Evolutionary conservation across 2,113 vertebrate species (phyloP).

Genomic region (Aix galericulata): DNA sequence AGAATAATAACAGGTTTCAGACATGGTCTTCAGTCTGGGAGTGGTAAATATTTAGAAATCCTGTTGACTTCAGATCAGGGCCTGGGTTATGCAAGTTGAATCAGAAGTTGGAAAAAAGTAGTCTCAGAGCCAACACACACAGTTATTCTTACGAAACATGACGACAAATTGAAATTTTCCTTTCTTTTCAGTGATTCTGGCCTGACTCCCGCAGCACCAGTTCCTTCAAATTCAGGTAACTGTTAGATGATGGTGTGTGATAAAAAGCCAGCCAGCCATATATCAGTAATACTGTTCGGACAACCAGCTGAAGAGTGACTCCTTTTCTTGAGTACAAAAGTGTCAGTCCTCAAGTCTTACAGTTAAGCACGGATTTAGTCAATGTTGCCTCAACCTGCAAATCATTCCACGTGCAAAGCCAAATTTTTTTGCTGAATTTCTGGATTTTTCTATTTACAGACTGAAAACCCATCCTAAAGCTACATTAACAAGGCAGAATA

Average conservation of each 20-base stretch:
- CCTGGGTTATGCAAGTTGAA: neutral
- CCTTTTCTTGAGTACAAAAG: neutral
- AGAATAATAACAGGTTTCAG: neutral
- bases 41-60: neutral
- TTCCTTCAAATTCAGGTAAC: slow-evolving; percentile 91
- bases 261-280: neutral
- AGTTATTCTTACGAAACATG: neutral
- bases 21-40: neutral
- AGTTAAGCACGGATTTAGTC: neutral
- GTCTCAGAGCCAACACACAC: neutral
- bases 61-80: neutral
- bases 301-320: neutral
- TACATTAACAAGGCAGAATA: neutral
- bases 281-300: neutral
- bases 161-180: neutral
- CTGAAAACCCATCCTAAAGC: neutral
- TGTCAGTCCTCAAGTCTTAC: neutral
- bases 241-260: neutral
- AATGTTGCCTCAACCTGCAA: neutral
- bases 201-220: slow-evolving; percentile 86
- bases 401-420: neutral
- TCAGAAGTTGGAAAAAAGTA: neutral
- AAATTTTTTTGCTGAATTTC: neutral
- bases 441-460: neutral
- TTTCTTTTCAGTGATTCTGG: slow-evolving; percentile 89